A percentile compares a stretch with the other conserved stretches of the same genome.
Conservation (phyloP, 2,888 invertebrate species). For the Xestia ashworthii region DNA sequence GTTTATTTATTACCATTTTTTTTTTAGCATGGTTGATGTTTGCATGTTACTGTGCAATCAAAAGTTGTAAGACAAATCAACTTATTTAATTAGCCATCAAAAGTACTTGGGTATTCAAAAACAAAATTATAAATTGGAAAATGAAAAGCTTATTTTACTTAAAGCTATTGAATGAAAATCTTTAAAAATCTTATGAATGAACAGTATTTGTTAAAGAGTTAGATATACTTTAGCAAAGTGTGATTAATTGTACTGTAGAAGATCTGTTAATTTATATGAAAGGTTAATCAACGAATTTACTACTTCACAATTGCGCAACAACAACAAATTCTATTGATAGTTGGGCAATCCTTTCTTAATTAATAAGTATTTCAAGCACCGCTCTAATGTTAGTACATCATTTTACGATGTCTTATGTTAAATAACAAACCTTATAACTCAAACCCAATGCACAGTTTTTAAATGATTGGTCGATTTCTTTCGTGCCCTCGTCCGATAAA, state of each 20-base stretch:
- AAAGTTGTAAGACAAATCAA: background rate
- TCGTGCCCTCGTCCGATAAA: conserved; percentile 82
- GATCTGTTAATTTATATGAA: background rate
- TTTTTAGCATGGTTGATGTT: background rate
- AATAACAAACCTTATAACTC: conserved; percentile 77
- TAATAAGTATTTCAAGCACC: background rate
- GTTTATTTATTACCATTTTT: no score
- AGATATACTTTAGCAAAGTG: background rate
- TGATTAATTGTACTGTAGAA: background rate
- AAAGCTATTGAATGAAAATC: background rate
- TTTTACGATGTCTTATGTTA: background rate
- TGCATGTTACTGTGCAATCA: background rate
- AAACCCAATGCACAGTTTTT: conserved; percentile 82
- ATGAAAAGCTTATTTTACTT: background rate
- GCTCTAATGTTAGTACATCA: background rate
- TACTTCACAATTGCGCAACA: conserved; percentile 1
- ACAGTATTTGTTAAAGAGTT: background rate
- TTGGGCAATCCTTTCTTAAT: background rate
- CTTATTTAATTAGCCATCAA: background rate
- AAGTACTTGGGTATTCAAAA: background rate
- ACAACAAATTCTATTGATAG: background rate
- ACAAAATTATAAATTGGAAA: background rate
- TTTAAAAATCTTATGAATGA: background rate
- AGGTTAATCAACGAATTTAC: background rate
- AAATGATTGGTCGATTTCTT: conserved; percentile 78